Evolutionary conservation across 2,888 invertebrate genomes (phyloP).

Genomic region (Synergus umbraculus): DNA sequence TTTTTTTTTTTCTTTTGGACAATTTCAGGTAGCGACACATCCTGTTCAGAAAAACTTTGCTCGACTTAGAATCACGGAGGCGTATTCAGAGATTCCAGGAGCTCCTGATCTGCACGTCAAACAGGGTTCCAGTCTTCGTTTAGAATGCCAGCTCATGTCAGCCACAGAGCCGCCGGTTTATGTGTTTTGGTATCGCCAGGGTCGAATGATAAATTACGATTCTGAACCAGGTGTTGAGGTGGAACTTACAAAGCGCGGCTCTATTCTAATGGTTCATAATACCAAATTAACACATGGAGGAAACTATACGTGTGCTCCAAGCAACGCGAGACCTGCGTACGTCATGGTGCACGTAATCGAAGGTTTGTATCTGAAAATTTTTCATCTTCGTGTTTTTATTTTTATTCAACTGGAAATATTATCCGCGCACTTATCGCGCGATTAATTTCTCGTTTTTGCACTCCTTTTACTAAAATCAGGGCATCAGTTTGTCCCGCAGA

Average conservation of each 20-base stretch:
- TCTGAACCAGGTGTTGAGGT: constrained; percentile 74
- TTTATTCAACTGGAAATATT: too few species aligned
- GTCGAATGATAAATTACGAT: constrained; percentile 75
- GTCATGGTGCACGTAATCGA: constrained; percentile 74
- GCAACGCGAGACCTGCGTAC: constrained; percentile 70
- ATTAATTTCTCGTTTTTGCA: too few species aligned
- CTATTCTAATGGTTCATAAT: constrained; percentile 71
- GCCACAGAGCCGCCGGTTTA: constrained; percentile 73
- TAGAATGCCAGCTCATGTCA: constrained; percentile 72
- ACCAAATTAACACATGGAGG: constrained; percentile 73
- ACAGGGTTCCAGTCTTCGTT: constrained; percentile 72
- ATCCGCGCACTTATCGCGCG: too few species aligned
- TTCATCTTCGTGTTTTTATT: not conserved
- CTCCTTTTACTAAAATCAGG: too few species aligned
- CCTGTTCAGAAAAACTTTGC: constrained; percentile 72
- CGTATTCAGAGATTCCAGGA: constrained; percentile 73
- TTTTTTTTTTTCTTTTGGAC: not conserved
- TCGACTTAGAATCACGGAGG: constrained; percentile 70
- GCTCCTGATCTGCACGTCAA: constrained; percentile 74
- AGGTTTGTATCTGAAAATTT: constrained; percentile 59
- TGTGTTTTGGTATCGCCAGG: constrained; percentile 75
- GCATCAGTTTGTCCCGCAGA: too few species aligned
- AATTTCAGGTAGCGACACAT: constrained; percentile 67
- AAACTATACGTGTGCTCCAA: constrained; percentile 74
- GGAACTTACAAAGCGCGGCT: constrained; percentile 70